Evolutionary conservation across 1,140 invertebrate species (phyloP).

Genomic region (Platyscapa corneri): DNA sequence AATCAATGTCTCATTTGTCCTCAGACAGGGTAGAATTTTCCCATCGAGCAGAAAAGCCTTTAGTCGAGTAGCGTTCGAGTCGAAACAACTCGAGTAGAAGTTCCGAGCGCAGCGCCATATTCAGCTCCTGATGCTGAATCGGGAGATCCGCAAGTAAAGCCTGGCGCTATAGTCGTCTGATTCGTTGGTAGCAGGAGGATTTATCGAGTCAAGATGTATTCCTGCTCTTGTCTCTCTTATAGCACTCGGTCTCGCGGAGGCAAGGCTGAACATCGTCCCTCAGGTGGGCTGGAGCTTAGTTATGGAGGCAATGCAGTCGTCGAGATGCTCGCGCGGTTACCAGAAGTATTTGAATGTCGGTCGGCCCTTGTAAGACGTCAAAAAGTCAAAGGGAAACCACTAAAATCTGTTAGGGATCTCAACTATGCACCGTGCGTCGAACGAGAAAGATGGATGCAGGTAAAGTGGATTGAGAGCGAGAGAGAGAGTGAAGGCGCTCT

Average conservation of each 20-base stretch:
- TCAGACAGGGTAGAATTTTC: background rate
- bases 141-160: too few relatives aligned
- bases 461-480: conserved; percentile 46
- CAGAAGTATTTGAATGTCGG: conserved; percentile 73
- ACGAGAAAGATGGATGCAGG: conserved; percentile 33
- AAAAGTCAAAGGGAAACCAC: conserved; percentile 75
- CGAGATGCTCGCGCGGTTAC: conserved; percentile 65
- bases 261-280: background rate
- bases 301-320: conserved; percentile 64
- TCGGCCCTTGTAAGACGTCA: conserved; percentile 73
- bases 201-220: background rate
- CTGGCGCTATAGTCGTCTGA: too few relatives aligned
- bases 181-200: background rate
- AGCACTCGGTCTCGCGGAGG: background rate
- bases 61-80: too few relatives aligned
- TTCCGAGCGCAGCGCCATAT: too few relatives aligned
- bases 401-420: conserved; percentile 75
- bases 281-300: conserved; percentile 70
- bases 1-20: background rate
- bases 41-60: background rate
- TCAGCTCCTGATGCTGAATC: too few relatives aligned
- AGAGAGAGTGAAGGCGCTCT: conserved; percentile 54
- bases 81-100: background rate
- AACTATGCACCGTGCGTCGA: conserved; percentile 66
- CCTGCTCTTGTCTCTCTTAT: background rate